These are phyloP conservation scores for Phoxinus phoxinus DNA, from an alignment of 2,113 vertebrate genomes.

Conservation along the genomic window DNA sequence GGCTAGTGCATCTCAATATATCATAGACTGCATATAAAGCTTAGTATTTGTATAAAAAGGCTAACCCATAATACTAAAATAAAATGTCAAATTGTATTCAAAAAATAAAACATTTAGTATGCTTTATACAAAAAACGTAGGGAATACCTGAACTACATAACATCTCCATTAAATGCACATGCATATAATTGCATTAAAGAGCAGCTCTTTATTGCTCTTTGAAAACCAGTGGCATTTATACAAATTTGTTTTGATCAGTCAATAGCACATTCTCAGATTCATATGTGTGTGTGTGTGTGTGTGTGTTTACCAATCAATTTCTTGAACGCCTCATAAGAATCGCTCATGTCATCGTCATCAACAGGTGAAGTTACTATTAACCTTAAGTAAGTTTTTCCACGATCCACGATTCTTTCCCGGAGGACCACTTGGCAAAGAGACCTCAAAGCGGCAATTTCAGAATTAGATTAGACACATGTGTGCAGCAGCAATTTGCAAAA, in stretches of 20 bases:
- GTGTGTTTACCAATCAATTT: not conserved
- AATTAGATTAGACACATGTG: conserved; percentile 82
- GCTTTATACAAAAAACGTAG: too few relatives aligned
- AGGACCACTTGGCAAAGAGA: conserved; percentile 51
- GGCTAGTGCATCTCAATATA: not conserved
- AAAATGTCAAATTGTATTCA: too few relatives aligned
- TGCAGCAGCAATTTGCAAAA: conserved; percentile 81
- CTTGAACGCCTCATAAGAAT: not conserved
- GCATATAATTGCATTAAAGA: not conserved
- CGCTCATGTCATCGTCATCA: not conserved
- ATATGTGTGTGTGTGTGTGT: not conserved
- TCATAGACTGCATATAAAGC: not conserved
- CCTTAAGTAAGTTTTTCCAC: conserved; percentile 55
- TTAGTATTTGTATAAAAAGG: not conserved
- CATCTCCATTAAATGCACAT: not conserved
- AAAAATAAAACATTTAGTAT: too few relatives aligned
- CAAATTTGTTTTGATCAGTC: not conserved
- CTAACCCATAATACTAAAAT: not conserved
- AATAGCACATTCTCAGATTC: not conserved
- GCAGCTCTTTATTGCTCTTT: not conserved
- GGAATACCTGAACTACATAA: not conserved
- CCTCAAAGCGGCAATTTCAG: conserved; percentile 72
- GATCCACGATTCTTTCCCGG: conserved; percentile 50
- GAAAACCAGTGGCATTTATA: not conserved
- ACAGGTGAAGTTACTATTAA: conserved; percentile 41